Base-by-base conservation (phyloP, 2,888 invertebrate species). In the Villa cingulata region DNA sequence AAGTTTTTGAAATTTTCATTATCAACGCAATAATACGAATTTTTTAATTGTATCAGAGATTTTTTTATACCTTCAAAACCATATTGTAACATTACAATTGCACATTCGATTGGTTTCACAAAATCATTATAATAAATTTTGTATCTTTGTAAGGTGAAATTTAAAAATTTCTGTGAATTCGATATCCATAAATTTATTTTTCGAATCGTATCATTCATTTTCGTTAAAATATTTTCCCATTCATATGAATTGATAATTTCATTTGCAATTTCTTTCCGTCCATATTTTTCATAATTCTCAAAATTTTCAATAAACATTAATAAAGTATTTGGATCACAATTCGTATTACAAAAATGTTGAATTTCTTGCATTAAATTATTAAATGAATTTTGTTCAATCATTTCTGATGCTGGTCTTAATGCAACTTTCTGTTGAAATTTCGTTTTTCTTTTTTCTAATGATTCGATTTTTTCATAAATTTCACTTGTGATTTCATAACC, bases 101-200 rank as follows among this genome's bases (percentile, higher is more conserved):
- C 81, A 47, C 76, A 72, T 43, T 83, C 71, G 17, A 90, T 67
- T 0, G 89, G 87, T 50, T 78, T 74, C 0, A 83, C 74, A 45
- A 92, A 71, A 62, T 92, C 92, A 0, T 83, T 83, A 61, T 87
- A 90, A n/a, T 78, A 77, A 3, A 76, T 70, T 0, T 74, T 69
- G 60, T 78, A 83, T 1, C 64, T 65, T 4, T 59, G 64, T 20
- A 78, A 72, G 0, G 62, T 63, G 20, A 67, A 63, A 48, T 64
- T 57, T 1, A 64, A 51, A 53, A 69, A 69, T 18, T 62, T 54
- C 50, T 64, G 61, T 2, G 66, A 62, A 52, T 68, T 69, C 6
- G 59, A 58, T 36, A 66, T 58, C 66, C 69, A 68, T 14, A 65
- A 54, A 20, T 66, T 58, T 3, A 70, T 52, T 41, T 61, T 62